These are phyloP conservation scores for Orthonevra nobilis DNA, from an alignment of 2,888 invertebrate species.

Conservation along the genomic window DNA sequence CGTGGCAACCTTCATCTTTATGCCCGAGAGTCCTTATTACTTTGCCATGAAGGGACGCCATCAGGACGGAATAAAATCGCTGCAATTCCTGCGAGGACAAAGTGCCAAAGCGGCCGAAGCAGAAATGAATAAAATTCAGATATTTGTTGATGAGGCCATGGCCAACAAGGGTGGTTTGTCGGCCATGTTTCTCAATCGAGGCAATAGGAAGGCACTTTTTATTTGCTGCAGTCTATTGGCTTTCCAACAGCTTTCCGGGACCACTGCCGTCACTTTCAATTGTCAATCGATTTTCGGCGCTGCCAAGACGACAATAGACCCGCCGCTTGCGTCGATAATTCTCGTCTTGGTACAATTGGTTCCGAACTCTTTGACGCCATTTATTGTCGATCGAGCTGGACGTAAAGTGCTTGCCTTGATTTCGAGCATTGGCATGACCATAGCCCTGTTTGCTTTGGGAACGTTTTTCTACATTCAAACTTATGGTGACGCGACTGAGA, in stretches of 20 bases:
- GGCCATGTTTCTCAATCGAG: conserved; percentile 84
- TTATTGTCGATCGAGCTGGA: conserved; percentile 90
- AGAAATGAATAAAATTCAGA: conserved; percentile 84
- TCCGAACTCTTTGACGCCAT: conserved; percentile 86
- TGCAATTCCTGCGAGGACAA: conserved; percentile 85
- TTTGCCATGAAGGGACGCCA: conserved; percentile 82
- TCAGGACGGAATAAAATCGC: conserved; percentile 83
- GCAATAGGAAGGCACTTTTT: conserved; percentile 88
- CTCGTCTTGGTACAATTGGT: conserved; percentile 86
- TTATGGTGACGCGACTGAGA: conserved; percentile 78
- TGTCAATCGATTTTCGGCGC: conserved; percentile 86
- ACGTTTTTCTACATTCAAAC: conserved; percentile 84
- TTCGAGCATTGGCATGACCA: conserved; percentile 85
- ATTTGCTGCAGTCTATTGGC: conserved; percentile 87
- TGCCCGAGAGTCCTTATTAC: conserved; percentile 91
- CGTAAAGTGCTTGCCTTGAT: conserved; percentile 86
- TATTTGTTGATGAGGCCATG: conserved; percentile 80
- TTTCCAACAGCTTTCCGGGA: conserved; percentile 92
- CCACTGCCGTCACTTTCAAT: conserved; percentile 90
- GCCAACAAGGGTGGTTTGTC: conserved; percentile 78
- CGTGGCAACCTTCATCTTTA: conserved; percentile 84
- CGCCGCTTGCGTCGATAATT: conserved; percentile 86
- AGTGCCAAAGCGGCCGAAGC: conserved; percentile 83
- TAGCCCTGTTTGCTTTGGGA: conserved; percentile 83
- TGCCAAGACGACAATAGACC: conserved; percentile 84